Evolutionary conservation across 2,888 invertebrate genomes (phyloP).

Genomic region (Protophormia terraenovae): DNA sequence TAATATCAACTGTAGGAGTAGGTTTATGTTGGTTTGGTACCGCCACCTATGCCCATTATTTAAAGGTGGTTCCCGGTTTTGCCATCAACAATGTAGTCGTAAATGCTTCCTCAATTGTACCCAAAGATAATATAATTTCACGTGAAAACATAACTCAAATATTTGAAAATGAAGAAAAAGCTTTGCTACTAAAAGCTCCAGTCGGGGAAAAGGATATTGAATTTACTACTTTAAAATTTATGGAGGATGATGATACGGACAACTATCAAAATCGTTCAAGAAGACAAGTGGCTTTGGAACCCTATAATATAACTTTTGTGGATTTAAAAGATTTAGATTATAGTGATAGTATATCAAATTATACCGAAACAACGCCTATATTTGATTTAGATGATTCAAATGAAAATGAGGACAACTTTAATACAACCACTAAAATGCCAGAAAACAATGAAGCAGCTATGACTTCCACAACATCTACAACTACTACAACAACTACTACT

Average conservation of each 20-base stretch:
- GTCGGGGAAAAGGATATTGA: background rate
- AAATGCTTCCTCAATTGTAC: conserved; percentile 78
- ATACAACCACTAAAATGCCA: conserved; percentile 14
- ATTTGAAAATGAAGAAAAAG: conserved; percentile 75
- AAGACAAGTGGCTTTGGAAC: conserved; percentile 66
- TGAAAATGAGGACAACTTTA: conserved; percentile 37
- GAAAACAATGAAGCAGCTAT: background rate
- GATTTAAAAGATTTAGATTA: conserved; percentile 62
- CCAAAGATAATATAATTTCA: conserved; percentile 77
- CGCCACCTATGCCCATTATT: conserved; percentile 80
- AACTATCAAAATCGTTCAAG: conserved; percentile 71
- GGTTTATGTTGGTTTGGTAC: conserved; percentile 85
- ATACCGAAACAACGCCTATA: conserved; percentile 62
- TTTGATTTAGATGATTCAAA: conserved; percentile 66
- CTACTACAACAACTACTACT: background rate
- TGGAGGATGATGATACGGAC: conserved; percentile 60
- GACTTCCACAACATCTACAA: background rate
- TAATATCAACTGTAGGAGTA: conserved; percentile 86
- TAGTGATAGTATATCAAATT: conserved; percentile 42
- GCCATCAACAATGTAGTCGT: conserved; percentile 80
- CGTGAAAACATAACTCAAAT: conserved; percentile 78
- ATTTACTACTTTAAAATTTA: conserved; percentile 17
- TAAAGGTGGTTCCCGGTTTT: conserved; percentile 80
- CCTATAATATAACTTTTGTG: conserved; percentile 69
- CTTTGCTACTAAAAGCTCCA: conserved; percentile 63